A percentile compares a stretch with the other conserved stretches of the same genome.
These are phyloP conservation scores for Sweltsa coloradensis DNA, from an alignment of 1,140 invertebrate species.

Conservation along the genomic window DNA sequence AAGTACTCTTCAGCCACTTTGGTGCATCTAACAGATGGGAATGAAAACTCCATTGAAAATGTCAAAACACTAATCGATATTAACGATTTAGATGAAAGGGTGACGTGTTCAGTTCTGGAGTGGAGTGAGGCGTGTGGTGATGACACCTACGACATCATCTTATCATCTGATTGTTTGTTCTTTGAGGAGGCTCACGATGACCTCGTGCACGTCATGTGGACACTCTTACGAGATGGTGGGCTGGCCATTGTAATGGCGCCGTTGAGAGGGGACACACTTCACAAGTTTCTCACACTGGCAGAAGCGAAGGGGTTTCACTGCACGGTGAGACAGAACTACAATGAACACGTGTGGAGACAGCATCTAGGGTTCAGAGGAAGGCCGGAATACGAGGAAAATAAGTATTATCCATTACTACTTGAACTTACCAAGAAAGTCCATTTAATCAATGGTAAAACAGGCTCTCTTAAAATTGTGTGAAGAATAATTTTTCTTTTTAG, in stretches of 20 bases:
- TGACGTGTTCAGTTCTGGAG: conserved; percentile 30
- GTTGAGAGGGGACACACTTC: conserved; percentile 52
- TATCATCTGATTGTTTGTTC: conserved; percentile 71
- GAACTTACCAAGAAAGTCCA: conserved; percentile 42
- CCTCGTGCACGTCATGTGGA: conserved; percentile 53
- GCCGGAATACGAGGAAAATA: conserved; percentile 47
- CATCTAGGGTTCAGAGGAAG: conserved; percentile 43
- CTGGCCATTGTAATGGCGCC: conserved; percentile 67
- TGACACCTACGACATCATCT: conserved; percentile 54
- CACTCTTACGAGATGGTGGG: conserved; percentile 47
- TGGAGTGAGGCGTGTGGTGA: conserved; percentile 31
- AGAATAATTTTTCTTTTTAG: too few species aligned
- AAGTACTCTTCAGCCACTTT: conserved; percentile 44
- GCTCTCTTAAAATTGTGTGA: too few species aligned
- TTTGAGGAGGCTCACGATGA: conserved; percentile 64
- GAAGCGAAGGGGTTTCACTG: conserved; percentile 42
- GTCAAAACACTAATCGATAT: conserved; percentile 46
- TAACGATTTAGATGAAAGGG: conserved; percentile 37
- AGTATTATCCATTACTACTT: conserved; percentile 52
- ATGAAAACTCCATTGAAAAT: conserved; percentile 64
- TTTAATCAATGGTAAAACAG: too few species aligned
- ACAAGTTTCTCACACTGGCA: conserved; percentile 50
- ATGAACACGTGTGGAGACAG: conserved; percentile 47
- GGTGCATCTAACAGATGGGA: conserved; percentile 68
- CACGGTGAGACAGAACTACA: conserved; percentile 43